Conservation (phyloP, 23 tunicate species). For the Halocynthia roretzi region DNA sequence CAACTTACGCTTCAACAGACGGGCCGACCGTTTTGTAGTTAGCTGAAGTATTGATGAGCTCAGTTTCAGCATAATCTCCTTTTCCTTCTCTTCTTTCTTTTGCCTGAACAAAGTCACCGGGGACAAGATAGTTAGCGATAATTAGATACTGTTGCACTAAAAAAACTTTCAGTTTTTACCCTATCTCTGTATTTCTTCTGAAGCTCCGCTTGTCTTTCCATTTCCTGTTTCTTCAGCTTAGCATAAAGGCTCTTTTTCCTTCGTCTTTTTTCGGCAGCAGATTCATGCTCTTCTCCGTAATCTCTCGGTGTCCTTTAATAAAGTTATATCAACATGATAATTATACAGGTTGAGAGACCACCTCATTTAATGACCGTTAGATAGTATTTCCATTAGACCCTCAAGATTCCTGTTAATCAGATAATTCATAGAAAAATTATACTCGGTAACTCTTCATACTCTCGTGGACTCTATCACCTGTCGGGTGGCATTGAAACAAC, state of each 20-base stretch:
- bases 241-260: slow-evolving; percentile 91
- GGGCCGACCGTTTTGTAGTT: slow-evolving; percentile 97
- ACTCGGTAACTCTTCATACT: no score
- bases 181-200: slow-evolving; percentile 94
- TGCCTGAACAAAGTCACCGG: slow-evolving; percentile 24
- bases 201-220: slow-evolving; percentile 96
- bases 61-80: slow-evolving; percentile 78
- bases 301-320: neutral
- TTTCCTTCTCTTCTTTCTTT: slow-evolving; percentile 95
- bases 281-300: slow-evolving; percentile 19
- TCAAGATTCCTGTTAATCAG: no score
- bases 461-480: no score
- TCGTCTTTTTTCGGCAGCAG: slow-evolving; percentile 92
- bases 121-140: no score
- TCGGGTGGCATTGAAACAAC: no score
- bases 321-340: no score
- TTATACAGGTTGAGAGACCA: no score
- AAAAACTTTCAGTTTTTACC: no score
- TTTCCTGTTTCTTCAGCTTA: slow-evolving; percentile 89
- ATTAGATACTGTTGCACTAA: no score
- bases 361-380: no score
- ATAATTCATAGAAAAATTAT: no score
- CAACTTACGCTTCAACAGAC: slow-evolving; percentile 19
- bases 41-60: slow-evolving; percentile 80
- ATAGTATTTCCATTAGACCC: no score